Conservation (phyloP, 1,140 invertebrate genomes). For the Lasaia peninsularis region DNA sequence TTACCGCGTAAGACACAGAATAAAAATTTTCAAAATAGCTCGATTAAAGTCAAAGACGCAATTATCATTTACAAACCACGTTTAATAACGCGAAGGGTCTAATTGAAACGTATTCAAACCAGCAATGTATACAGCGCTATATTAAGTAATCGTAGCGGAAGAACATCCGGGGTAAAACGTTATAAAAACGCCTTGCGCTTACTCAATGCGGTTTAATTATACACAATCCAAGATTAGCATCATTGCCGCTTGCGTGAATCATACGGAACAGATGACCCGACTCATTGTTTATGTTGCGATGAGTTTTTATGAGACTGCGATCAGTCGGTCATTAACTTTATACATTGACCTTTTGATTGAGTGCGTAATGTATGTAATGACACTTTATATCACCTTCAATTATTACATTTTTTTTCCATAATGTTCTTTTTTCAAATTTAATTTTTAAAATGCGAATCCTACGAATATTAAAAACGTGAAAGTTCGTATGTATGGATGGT, state of each 20-base stretch:
- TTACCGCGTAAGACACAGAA: no score
- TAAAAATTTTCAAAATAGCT: no score
- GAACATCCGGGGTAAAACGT: constrained; percentile 3
- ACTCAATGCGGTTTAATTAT: constrained; percentile 11
- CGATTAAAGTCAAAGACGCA: neutral
- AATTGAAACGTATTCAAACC: neutral
- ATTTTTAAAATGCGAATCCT: no score
- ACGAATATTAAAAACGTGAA: no score
- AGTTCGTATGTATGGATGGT: no score
- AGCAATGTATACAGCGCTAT: neutral
- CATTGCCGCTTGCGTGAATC: constrained; percentile 1
- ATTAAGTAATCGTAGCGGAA: constrained; percentile 8
- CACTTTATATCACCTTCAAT: no score
- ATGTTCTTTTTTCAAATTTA: no score
- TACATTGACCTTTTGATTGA: neutral
- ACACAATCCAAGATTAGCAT: constrained; percentile 10
- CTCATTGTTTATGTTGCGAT: constrained; percentile 3
- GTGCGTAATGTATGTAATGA: no score
- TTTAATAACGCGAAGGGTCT: neutral
- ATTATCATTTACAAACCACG: neutral
- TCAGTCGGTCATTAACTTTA: neutral
- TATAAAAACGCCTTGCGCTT: constrained; percentile 7
- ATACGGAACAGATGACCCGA: constrained; percentile 4
- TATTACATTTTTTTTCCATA: no score
- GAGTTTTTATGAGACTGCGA: constrained; percentile 1